Evolutionary conservation across 2,888 invertebrate species (phyloP), one percentile per base, ranked within the genome.

Genomic region (Toxonevra muliebris): DNA sequence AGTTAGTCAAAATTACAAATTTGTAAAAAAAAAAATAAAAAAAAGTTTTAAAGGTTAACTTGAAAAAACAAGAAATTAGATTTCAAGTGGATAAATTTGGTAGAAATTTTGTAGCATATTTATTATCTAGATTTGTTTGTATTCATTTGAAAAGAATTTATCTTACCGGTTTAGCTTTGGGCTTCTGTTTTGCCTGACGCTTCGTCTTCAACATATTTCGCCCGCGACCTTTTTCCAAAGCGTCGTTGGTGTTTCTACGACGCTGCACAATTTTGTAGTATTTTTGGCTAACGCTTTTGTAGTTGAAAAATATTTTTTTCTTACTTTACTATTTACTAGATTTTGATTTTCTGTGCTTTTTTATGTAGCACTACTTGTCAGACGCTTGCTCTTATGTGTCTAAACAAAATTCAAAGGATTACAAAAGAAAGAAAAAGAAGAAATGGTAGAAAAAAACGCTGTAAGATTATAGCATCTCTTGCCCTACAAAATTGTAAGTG

Each of bases 131-230:
- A 58, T 50, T 53, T 62, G 50, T 61, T n/a, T n/a, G 55, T 61
- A 54, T 55, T 40, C 12, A 43, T 45, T 48, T 48, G 50, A 58
- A 53, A 50, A 41, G 65, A 2, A 48, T 53, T 17, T 17, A 53
- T 53, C 83, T 83, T 83, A 83, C 83, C 83, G 83, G 83, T 79
- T 83, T 83, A 72, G 83, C 84, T 82, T 82, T 83, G 74, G 83
- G 84, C 77, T 83, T 83, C 77, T 83, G 83, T 69, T 83, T 83
- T 66, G 82, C 78, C 76, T 82, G 82, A 72, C 82, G 84, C 79
- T 83, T 83, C 76, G 78, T 82, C 78, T 82, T 83, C 82, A 83
- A 83, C 83, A 83, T 83, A 80, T 81, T 83, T 82, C 83, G 76
- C 78, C 75, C 73, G 74, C 76, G 74, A 30, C 30, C 30, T 30